Percentiles rank a stretch among this genome's conserved stretches.
Evolutionary conservation across 1,140 invertebrate species (phyloP).

Genomic region (Neuroterus valhalla): DNA sequence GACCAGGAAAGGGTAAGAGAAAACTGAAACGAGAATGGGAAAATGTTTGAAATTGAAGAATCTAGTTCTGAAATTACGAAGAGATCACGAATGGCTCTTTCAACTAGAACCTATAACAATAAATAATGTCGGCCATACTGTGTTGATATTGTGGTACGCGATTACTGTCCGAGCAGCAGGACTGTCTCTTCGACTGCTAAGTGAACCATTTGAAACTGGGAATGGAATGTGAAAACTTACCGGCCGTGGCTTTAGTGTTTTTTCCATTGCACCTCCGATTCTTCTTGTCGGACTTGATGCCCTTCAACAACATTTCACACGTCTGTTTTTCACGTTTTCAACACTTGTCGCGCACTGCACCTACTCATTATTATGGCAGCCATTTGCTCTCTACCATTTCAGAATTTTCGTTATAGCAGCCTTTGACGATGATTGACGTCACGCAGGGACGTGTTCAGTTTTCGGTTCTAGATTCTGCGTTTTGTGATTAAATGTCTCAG

Average conservation of each 20-base stretch:
- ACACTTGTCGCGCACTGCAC: slow-evolving; percentile 45
- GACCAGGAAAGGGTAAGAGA: no score
- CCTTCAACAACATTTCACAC: slow-evolving; percentile 70
- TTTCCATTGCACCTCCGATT: slow-evolving; percentile 69
- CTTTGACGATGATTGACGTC: slow-evolving; percentile 64
- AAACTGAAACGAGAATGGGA: no score
- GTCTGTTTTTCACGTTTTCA: slow-evolving; percentile 54
- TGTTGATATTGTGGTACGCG: slow-evolving; percentile 51
- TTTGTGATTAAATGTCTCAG: no score
- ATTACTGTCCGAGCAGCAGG: slow-evolving; percentile 31
- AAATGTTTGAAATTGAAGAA: no score
- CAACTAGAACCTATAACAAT: background rate
- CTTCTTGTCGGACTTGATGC: slow-evolving; percentile 59
- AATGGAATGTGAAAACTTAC: slow-evolving; percentile 63
- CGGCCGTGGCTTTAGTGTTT: slow-evolving; percentile 66
- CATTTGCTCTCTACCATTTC: slow-evolving; percentile 66
- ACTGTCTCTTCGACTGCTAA: slow-evolving; percentile 57
- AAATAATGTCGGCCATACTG: slow-evolving; percentile 45
- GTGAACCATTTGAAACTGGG: slow-evolving; percentile 55
- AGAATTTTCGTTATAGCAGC: no score
- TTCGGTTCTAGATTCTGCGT: no score
- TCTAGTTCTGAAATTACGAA: no score
- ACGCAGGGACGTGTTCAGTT: slow-evolving; percentile 38
- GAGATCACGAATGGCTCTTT: no score
- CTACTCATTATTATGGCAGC: slow-evolving; percentile 71